Conservation (phyloP, 2,797 vertebrate species). For the Coregonus suidteri region DNA sequence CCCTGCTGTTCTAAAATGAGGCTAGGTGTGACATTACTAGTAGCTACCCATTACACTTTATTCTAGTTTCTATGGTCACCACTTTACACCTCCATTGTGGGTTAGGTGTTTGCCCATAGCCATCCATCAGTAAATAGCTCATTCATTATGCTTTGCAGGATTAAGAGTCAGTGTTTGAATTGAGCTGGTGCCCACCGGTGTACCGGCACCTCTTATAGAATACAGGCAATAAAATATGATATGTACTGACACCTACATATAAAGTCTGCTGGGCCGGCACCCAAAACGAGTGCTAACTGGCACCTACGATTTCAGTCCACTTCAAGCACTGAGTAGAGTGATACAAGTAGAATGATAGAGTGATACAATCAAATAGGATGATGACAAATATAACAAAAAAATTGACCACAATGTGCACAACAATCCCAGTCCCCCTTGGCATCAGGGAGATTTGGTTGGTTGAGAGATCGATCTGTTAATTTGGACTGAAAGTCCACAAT, state of each 20-base stretch:
- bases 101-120: constrained; percentile 35
- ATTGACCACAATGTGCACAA: background rate
- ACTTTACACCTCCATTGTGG: constrained; percentile 49
- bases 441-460: background rate
- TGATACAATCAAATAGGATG: background rate
- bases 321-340: background rate
- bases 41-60: constrained; percentile 33
- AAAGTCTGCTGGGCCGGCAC: background rate
- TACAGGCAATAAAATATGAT: background rate
- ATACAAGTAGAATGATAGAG: background rate
- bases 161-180: background rate
- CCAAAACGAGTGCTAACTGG: background rate
- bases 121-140: constrained; percentile 26
- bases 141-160: constrained; percentile 16
- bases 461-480: background rate
- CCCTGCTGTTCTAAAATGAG: constrained; percentile 26
- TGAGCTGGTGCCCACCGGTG: background rate
- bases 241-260: background rate
- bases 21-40: constrained; percentile 41
- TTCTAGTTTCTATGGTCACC: constrained; percentile 49
- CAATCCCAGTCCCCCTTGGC: background rate
- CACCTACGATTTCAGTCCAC: background rate
- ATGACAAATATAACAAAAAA: background rate
- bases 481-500: background rate
- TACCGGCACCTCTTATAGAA: background rate